phyloP scores from a whole-genome alignment of 2,113 vertebrate genomes.

The Empidonax alnorum region DNA sequence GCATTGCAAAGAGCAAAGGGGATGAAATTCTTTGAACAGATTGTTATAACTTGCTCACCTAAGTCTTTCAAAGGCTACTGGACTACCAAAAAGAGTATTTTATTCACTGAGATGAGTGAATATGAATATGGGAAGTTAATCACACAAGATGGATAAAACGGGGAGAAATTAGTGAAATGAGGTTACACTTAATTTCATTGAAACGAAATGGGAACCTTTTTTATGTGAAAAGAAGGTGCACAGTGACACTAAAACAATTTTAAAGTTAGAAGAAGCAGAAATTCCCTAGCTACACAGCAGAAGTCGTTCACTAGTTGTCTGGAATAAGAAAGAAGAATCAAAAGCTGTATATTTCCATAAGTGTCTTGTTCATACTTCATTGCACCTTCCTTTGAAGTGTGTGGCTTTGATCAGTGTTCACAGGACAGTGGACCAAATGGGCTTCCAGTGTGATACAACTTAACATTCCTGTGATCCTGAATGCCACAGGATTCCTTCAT shows the following conservation, averaged over 20 bases:
- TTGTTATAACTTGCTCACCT: not conserved
- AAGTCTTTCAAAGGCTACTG: slow-evolving; percentile 13
- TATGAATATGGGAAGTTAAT: not conserved
- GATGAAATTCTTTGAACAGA: slow-evolving; percentile 4
- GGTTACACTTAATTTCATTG: not conserved
- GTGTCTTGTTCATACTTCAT: slow-evolving; percentile 31
- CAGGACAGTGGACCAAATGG: slow-evolving; percentile 33
- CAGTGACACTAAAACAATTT: not conserved
- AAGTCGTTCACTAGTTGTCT: not conserved
- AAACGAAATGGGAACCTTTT: not conserved
- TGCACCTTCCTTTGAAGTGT: slow-evolving; percentile 49
- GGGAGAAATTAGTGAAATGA: not conserved
- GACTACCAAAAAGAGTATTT: not conserved
- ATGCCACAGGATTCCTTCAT: slow-evolving; percentile 54
- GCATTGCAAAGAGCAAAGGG: slow-evolving; percentile 7
- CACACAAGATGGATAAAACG: not conserved
- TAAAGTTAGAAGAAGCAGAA: not conserved
- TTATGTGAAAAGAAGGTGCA: not conserved
- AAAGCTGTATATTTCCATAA: not conserved
- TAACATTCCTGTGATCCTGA: slow-evolving; percentile 23
- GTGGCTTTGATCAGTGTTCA: slow-evolving; percentile 41
- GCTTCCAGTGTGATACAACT: not conserved
- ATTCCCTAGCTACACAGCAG: not conserved
- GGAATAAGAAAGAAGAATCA: slow-evolving; percentile 26
- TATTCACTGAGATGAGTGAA: not conserved